Base-by-base conservation (phyloP, 2,113 vertebrate species). In the Leucosticte australis region DNA sequence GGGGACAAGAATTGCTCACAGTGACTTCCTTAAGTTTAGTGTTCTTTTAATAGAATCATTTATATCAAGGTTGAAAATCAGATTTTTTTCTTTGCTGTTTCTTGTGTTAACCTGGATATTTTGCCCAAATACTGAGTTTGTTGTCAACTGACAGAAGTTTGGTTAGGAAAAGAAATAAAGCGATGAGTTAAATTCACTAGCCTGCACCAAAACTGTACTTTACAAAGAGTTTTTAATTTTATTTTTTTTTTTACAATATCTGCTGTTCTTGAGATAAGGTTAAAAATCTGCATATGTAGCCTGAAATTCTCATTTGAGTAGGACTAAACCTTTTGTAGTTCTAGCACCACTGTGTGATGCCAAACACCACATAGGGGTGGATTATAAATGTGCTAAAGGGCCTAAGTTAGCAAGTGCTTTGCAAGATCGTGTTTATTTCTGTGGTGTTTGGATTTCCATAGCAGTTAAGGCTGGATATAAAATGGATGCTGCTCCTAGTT, bases 341-440 rank as follows among this genome's bases (percentile, higher is more conserved):
- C n/a, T 60, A 62, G 17, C 28, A 49, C 10, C 15, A 7, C 39
- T 57, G 6, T 2, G 1, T 47, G 39, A 27, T 91, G 23, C 31
- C 33, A 63, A 3, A 4, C 12, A 41, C 18, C 3, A 4, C 6
- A 6, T 1, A 46, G 18, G 24, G 9, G 10, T 22, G 12, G 27
- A 42, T 60, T 71, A 31, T 55, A 28, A 68, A 64, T 33, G 27
- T 30, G 14, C 30, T 53, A 5, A 44, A 78, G 35, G 28, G 21
- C 19, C 15, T 23, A 46, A 53, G 11, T 57, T 82, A 71, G 26
- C n/a, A 79, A 75, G 59, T 69, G 24, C 9, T 84, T 89, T 0
- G 2, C 9, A 50, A 53, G 30, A 27, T 63, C 1, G 0, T 26
- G 18, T 60, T 63, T 67, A 12, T 77, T 59, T 74, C 6, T 73